A percentile compares a stretch with the other conserved stretches of the same genome.
These are phyloP conservation scores for Trochalopteron elliotii DNA, from an alignment of 2,113 vertebrate genomes.

Conservation along the genomic window DNA sequence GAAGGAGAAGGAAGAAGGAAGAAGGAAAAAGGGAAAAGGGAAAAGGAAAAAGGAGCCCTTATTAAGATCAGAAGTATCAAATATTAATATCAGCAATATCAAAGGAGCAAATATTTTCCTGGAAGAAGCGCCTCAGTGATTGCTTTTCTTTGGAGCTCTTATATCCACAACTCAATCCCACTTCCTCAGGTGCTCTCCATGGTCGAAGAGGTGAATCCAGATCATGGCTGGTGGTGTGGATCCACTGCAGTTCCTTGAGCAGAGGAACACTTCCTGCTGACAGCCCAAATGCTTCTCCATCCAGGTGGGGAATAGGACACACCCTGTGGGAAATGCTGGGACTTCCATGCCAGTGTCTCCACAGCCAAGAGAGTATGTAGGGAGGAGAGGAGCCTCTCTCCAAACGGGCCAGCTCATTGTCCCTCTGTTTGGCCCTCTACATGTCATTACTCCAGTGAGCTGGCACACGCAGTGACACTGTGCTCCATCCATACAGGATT, in stretches of 20 bases:
- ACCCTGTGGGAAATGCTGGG: not conserved
- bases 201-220: not conserved
- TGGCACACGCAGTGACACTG: not conserved
- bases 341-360: not conserved
- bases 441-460: rapidly evolving
- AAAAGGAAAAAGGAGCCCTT: too few relatives aligned
- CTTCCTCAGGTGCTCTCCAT: not conserved
- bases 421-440: not conserved
- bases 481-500: not conserved
- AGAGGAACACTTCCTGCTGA: not conserved
- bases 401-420: not conserved
- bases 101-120: not conserved
- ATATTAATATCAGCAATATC: too few relatives aligned
- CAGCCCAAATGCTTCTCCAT: not conserved
- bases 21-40: not conserved
- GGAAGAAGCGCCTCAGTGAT: not conserved
- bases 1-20: too few relatives aligned
- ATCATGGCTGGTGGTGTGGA: rapidly evolving
- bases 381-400: not conserved
- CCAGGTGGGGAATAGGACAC: rapidly evolving
- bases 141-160: not conserved
- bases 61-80: not conserved
- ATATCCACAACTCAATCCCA: not conserved
- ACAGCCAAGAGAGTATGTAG: too few relatives aligned
- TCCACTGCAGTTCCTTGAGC: not conserved